These are phyloP conservation scores for Ceyx erithaca DNA, from an alignment of 2,797 vertebrate genomes.

Conservation along the genomic window DNA sequence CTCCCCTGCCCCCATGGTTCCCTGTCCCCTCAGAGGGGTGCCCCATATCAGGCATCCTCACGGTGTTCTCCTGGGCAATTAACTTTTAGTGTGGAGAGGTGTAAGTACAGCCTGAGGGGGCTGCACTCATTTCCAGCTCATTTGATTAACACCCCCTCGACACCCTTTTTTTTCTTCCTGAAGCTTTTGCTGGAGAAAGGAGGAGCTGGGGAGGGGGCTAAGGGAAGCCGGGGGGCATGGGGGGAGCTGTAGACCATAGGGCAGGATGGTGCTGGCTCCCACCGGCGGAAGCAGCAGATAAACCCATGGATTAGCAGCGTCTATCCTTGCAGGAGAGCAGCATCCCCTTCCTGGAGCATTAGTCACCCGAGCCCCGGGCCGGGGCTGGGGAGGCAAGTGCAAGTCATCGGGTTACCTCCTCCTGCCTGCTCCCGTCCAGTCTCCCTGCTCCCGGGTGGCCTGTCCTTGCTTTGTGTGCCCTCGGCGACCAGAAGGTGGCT, in stretches of 20 bases:
- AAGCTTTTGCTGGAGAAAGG: background rate
- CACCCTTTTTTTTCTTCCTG: background rate
- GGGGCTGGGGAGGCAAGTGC: background rate
- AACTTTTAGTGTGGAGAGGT: background rate
- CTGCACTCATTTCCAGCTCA: background rate
- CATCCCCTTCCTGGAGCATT: slow-evolving; percentile 29
- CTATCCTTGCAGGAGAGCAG: background rate
- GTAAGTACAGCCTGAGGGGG: background rate
- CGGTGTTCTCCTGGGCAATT: background rate
- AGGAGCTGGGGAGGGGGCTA: background rate
- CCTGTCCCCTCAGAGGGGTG: fast-evolving
- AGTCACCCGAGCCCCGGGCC: slow-evolving; percentile 16
- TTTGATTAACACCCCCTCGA: background rate
- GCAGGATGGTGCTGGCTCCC: background rate
- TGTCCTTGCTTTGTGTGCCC: too few relatives aligned
- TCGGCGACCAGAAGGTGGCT: fast-evolving
- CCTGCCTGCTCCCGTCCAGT: background rate
- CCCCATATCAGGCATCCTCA: background rate
- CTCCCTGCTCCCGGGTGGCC: background rate
- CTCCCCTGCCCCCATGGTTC: fast-evolving
- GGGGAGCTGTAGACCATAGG: fast-evolving
- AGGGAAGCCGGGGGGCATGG: background rate
- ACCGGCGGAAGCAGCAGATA: slow-evolving; percentile 22
- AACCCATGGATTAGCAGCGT: slow-evolving; percentile 45
- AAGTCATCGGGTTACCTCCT: background rate